Base-by-base conservation (phyloP, 92 coral and sea anemone species). In the Parazoanthus darwini region DNA sequence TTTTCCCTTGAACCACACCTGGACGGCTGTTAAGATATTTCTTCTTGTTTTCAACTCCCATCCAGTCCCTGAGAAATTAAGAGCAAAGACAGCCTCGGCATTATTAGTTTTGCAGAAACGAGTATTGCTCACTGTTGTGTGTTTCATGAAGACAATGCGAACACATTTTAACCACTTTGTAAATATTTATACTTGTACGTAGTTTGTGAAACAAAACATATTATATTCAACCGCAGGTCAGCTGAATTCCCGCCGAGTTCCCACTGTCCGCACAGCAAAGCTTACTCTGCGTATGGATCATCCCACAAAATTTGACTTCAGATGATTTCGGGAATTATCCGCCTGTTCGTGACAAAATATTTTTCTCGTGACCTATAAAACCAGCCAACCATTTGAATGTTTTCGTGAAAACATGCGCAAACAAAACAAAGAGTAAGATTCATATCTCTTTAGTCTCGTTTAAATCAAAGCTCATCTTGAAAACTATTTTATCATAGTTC, bases 171-270 rank as follows among this genome's bases (percentile, higher is more conserved):
- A 18, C n/a, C 80, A 76, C 80, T 76, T 74, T n/a, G 46, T 76
- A 76, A 76, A 76, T 76, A 76, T 76, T 76, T 76, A 76, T 76
- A 39, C 80, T 76, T 76, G 54, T 38, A 8, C 16, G 80, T 37
- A 0, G 35, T 42, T 76, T 8, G 46, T 20, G 80, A 76, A 76
- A 76, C 80, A 76, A 76, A 76, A 76, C 80, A 76, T 76, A 76
- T 54, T 76, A 39, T 20, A 39, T 23, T 39, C 46, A 38, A 75
- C 51, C 79, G 51, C 51, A 75, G 79, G 78, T 36, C 8, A 74
- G 78, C 37, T 9, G 43, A 74, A 15, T 42, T 20, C 46, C 48
- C 48, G 80, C 80, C 0, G 46, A 15, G 46, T 39, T 39, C 80
- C 80, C 80, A 54, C 80, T 9, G 80, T 76, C 39, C 9, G 14